Conservation (phyloP, 2,888 invertebrate species). For the Heteromurus nitidus region DNA sequence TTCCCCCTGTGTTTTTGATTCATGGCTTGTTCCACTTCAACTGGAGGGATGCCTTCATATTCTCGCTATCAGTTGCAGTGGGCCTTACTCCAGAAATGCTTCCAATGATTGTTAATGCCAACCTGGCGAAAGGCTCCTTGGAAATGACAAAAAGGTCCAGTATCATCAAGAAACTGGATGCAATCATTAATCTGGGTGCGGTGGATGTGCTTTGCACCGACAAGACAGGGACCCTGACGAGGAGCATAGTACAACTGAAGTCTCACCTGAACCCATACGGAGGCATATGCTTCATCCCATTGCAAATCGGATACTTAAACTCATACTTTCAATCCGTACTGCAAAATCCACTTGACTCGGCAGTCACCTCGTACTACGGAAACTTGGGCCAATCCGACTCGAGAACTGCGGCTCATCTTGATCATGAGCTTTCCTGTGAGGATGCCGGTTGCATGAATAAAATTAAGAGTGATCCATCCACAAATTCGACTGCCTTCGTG, state of each 20-base stretch:
- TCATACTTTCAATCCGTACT: constrained; percentile 58
- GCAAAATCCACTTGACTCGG: constrained; percentile 52
- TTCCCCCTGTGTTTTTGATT: constrained; percentile 54
- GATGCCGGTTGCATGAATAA: no score
- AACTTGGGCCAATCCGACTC: no score
- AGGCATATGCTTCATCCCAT: background rate
- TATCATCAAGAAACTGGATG: constrained; percentile 61
- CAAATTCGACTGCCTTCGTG: no score
- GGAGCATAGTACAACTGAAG: constrained; percentile 29
- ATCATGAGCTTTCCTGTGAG: no score
- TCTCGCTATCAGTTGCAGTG: constrained; percentile 55
- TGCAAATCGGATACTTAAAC: constrained; percentile 54
- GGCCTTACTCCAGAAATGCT: constrained; percentile 65
- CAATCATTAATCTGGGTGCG: constrained; percentile 59
- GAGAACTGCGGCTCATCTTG: no score
- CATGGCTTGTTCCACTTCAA: constrained; percentile 34
- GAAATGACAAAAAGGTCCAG: constrained; percentile 36
- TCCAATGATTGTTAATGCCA: constrained; percentile 60
- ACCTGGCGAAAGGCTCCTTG: constrained; percentile 45
- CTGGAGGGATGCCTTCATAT: constrained; percentile 50
- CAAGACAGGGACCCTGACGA: constrained; percentile 62
- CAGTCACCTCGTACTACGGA: constrained; percentile 30
- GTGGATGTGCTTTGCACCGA: constrained; percentile 60
- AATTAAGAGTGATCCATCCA: no score
- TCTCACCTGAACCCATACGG: constrained; percentile 33